Evolutionary conservation across 2,113 vertebrate genomes (phyloP), one percentile per base, ranked within the genome.

Genomic region (Leiothrix lutea): DNA sequence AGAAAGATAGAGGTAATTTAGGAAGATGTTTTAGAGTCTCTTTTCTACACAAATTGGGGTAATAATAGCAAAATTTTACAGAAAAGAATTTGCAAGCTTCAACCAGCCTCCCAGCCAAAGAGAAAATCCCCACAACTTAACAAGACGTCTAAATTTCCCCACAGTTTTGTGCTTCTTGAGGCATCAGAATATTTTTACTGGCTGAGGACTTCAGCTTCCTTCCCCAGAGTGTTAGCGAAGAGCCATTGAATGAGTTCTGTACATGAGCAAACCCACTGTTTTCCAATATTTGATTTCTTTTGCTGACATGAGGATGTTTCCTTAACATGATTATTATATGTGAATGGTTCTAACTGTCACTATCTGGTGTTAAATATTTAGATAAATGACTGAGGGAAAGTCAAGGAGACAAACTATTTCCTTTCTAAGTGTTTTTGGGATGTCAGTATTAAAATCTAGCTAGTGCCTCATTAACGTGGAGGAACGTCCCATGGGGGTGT

Each of bases 1-100:
- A 92, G 75, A 73, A 90, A 60, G 31, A 86, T 88, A 84, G 80
- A 86, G 61, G 67, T 75, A 79, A 86, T 90, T 94, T 94, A 87
- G 67, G 53, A 91, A 75, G 56, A 57, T 31, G 21, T 81, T 90
- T 80, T 54, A 57, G 72, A 71, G 35, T 69, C 20, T 78, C 8
- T 96, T 25, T 84, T 92, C 51, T 57, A 14, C 12, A 86, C n/a
- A 53, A 96, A 16, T 45, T 72, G 48, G 60, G 11, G 23, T 79
- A 58, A 22, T 73, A 88, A 86, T 65, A 90, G 44, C 47, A 53
- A 36, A 92, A 65, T 42, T 33, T 11, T 50, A 45, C 54, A 71
- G 58, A 70, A 62, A 33, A 69, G 82, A 87, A 54, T 45, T 4
- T 65, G 24, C 21, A 47, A 64, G 21, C 10, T n/a, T 87, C 57